A percentile compares a stretch with the other conserved stretches of the same genome.
Evolutionary conservation across 2,797 vertebrate genomes (phyloP).

Genomic region (Sibirionetta formosa): DNA sequence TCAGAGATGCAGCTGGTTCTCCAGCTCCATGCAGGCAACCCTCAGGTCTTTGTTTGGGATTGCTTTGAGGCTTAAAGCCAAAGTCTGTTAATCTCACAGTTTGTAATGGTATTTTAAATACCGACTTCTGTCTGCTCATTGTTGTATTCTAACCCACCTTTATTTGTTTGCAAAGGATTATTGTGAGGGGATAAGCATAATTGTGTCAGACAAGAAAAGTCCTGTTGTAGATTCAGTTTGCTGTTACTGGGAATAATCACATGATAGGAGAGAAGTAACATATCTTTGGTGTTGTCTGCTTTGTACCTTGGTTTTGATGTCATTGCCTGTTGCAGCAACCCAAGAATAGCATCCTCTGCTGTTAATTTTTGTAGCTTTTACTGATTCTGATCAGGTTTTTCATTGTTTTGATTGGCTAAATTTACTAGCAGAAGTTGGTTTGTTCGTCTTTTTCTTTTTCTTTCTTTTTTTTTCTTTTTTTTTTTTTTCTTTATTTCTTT

Average conservation of each 20-base stretch:
- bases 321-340: neutral
- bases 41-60: neutral
- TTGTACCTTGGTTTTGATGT: neutral
- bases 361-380: neutral
- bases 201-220: neutral
- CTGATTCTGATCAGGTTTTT: neutral
- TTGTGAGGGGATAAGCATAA: rapidly evolving
- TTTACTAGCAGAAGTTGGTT: neutral
- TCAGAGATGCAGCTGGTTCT: too few relatives aligned
- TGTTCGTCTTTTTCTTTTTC: neutral
- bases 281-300: neutral
- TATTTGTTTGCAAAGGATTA: neutral
- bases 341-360: neutral
- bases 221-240: neutral
- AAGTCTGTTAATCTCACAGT: neutral
- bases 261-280: neutral
- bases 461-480: rapidly evolving
- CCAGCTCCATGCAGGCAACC: neutral
- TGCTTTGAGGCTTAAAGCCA: neutral
- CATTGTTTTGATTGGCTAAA: neutral
- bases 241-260: neutral
- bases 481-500: rapidly evolving
- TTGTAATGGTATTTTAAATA: neutral
- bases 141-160: neutral
- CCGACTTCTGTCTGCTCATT: neutral